A percentile compares a stretch with the other conserved stretches of the same genome.
These are phyloP conservation scores for Rhogogaster chlorosoma DNA, from an alignment of 2,888 invertebrate species.

Conservation along the genomic window DNA sequence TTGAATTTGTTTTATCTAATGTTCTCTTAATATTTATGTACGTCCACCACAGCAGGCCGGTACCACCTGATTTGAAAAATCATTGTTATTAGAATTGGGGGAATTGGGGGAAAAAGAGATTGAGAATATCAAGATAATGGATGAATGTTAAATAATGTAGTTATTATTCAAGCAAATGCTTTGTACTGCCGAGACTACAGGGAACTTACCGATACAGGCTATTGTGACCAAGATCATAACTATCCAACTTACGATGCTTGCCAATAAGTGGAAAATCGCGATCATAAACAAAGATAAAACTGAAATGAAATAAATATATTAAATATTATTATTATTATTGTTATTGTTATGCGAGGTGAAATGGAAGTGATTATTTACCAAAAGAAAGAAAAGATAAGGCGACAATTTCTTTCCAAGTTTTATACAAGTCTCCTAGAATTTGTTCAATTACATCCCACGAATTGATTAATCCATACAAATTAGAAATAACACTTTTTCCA, in stretches of 20 bases:
- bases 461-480: conserved; percentile 90
- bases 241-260: conserved; percentile 92
- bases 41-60: conserved; percentile 93
- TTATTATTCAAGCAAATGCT: background rate
- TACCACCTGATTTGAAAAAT: conserved; percentile 78
- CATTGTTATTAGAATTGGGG: background rate
- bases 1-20: conserved; percentile 80
- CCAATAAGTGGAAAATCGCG: conserved; percentile 90
- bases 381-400: conserved; percentile 89
- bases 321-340: conserved; percentile 12
- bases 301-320: conserved; percentile 73
- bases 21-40: conserved; percentile 88
- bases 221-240: conserved; percentile 90
- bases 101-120: background rate
- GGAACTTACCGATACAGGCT: conserved; percentile 83
- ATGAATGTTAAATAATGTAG: background rate
- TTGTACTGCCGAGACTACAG: background rate
- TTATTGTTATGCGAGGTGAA: background rate
- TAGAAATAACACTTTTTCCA: conserved; percentile 82
- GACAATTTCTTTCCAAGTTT: conserved; percentile 92
- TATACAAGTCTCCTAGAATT: conserved; percentile 92
- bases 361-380: conserved; percentile 80
- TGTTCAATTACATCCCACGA: conserved; percentile 94
- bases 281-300: conserved; percentile 92
- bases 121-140: background rate